These are phyloP conservation scores for Leptinotarsa rubiginosa DNA, from an alignment of 2,888 invertebrate species.

Conservation along the genomic window DNA sequence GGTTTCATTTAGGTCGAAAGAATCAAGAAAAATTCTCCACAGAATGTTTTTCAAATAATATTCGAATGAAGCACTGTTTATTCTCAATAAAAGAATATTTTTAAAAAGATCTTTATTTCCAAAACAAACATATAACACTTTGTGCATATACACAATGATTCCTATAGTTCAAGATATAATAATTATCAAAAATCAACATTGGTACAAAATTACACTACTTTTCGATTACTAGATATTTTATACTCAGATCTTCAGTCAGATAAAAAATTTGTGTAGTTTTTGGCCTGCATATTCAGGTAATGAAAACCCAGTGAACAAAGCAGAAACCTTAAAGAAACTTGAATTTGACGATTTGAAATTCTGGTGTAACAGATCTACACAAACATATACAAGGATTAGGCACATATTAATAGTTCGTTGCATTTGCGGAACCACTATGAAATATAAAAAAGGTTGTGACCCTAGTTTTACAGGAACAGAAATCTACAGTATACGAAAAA, in stretches of 20 bases:
- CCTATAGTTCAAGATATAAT: conserved; percentile 40
- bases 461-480: background rate
- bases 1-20: no score
- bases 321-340: background rate
- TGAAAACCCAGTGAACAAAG: background rate
- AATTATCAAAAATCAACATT: conserved; percentile 43
- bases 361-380: background rate
- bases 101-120: conserved; percentile 21
- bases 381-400: conserved; percentile 37
- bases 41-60: no score
- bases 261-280: conserved; percentile 1
- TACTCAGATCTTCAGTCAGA: conserved; percentile 15
- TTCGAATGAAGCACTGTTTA: no score
- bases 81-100: conserved; percentile 17
- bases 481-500: background rate
- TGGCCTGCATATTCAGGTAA: background rate
- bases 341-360: background rate
- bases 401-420: conserved; percentile 35
- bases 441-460: conserved; percentile 4
- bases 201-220: conserved; percentile 43
- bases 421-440: conserved; percentile 25
- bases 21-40: no score
- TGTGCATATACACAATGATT: conserved; percentile 43
- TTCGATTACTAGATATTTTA: conserved; percentile 15
- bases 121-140: conserved; percentile 47